phyloP scores from a whole-genome alignment of 1,140 invertebrate species.

The Branchinecta lynchi region DNA sequence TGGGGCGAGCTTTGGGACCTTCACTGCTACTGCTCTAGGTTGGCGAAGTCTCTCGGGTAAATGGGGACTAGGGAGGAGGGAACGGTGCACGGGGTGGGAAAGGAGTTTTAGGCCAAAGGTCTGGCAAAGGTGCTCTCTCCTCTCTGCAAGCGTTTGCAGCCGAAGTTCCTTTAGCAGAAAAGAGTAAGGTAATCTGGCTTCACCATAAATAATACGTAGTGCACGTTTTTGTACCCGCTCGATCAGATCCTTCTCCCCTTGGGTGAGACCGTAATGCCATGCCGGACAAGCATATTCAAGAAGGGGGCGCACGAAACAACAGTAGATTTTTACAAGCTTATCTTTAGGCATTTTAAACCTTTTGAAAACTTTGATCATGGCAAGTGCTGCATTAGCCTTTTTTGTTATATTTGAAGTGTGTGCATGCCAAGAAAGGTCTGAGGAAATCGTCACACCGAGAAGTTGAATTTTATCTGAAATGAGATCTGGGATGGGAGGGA shows the following conservation, averaged over 20 bases:
- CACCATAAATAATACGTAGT: too few species aligned
- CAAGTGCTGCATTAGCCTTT: background rate
- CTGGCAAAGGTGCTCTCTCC: too few species aligned
- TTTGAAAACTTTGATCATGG: background rate
- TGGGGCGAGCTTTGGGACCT: too few species aligned
- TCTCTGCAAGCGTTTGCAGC: too few species aligned
- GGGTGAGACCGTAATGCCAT: background rate
- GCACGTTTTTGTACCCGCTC: background rate
- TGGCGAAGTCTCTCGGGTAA: too few species aligned
- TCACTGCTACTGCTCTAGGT: too few species aligned
- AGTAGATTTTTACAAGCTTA: background rate
- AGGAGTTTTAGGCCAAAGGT: too few species aligned
- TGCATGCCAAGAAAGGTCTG: background rate
- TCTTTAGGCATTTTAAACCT: background rate
- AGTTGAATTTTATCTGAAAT: background rate
- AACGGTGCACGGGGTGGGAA: too few species aligned
- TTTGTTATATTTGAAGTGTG: background rate
- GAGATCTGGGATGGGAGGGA: background rate
- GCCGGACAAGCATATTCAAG: background rate
- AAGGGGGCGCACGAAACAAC: background rate
- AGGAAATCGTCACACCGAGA: background rate
- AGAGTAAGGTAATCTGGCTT: too few species aligned
- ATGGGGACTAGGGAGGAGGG: too few species aligned
- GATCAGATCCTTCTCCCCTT: background rate
- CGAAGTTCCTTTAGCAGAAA: too few species aligned